Evolutionary conservation across 2,113 vertebrate species (phyloP).

Genomic region (Pogona vitticeps): DNA sequence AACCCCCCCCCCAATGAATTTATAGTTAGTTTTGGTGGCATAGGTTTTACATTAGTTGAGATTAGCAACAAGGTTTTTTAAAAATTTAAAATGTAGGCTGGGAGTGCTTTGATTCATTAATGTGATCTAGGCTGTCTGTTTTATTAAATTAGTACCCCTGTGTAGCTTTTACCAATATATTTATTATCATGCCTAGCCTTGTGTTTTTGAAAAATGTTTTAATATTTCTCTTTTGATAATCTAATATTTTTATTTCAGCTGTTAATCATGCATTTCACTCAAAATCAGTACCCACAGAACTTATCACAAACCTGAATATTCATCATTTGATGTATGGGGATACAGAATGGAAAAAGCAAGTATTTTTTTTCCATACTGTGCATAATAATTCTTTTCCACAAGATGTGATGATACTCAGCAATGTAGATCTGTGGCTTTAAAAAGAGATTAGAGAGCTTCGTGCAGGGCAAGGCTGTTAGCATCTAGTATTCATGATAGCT

Average conservation of each 20-base stretch:
- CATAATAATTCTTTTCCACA: background rate
- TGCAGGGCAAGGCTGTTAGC: background rate
- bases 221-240: background rate
- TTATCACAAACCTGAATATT: background rate
- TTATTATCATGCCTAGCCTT: background rate
- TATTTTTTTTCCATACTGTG: background rate
- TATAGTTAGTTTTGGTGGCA: conserved; percentile 58
- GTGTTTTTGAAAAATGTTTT: background rate
- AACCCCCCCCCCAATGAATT: conserved; percentile 46
- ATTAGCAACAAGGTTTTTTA: conserved; percentile 35
- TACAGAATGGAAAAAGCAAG: background rate
- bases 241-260: background rate
- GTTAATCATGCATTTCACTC: background rate
- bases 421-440: background rate
- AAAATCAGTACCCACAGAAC: background rate
- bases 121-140: conserved; percentile 39
- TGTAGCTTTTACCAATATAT: background rate
- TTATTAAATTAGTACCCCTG: background rate
- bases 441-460: background rate
- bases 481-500: background rate
- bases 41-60: conserved; percentile 48
- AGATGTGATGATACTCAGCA: background rate
- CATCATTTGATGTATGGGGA: background rate
- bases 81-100: too few species aligned
- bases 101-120: conserved; percentile 30